Conservation (phyloP, 1,140 invertebrate species). For the Ceratosolen fusciceps region DNA sequence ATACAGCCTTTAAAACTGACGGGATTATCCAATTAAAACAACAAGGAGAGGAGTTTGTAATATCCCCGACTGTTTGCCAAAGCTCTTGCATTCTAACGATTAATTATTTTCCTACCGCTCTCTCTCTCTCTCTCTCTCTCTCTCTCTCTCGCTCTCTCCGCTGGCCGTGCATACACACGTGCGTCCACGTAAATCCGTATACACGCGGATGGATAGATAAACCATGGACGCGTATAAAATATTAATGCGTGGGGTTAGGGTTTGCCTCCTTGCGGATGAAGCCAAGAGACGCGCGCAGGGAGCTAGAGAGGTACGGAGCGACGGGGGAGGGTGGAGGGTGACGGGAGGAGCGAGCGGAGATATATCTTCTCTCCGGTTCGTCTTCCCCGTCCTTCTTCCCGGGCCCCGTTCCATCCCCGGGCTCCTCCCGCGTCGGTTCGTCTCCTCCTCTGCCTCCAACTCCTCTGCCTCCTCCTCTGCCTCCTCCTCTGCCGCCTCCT, state of each 20-base stretch:
- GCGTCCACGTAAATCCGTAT: no score
- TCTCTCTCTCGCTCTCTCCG: background rate
- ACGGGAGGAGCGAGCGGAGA: background rate
- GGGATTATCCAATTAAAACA: background rate
- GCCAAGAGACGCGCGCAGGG: constrained; percentile 22
- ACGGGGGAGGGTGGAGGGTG: constrained; percentile 10
- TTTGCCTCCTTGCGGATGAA: constrained; percentile 49
- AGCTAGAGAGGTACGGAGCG: background rate
- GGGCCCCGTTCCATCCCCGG: constrained; percentile 29
- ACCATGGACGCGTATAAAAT: constrained; percentile 61
- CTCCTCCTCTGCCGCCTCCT: constrained; percentile 40
- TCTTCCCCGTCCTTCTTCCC: constrained; percentile 49
- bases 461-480: constrained; percentile 19
- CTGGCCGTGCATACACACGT: no score
- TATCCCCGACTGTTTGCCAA: background rate
- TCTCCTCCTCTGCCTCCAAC: constrained; percentile 44
- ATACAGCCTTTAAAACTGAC: no score
- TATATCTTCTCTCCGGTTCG: constrained; percentile 47
- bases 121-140: background rate
- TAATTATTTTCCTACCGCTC: no score
- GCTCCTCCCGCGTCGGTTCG: constrained; percentile 24
- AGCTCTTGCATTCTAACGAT: background rate
- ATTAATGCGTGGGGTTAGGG: constrained; percentile 64
- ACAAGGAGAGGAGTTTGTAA: background rate
- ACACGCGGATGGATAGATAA: no score